Evolutionary conservation across 2,888 invertebrate genomes (phyloP).

Genomic region (Theodoxus fluviatilis): DNA sequence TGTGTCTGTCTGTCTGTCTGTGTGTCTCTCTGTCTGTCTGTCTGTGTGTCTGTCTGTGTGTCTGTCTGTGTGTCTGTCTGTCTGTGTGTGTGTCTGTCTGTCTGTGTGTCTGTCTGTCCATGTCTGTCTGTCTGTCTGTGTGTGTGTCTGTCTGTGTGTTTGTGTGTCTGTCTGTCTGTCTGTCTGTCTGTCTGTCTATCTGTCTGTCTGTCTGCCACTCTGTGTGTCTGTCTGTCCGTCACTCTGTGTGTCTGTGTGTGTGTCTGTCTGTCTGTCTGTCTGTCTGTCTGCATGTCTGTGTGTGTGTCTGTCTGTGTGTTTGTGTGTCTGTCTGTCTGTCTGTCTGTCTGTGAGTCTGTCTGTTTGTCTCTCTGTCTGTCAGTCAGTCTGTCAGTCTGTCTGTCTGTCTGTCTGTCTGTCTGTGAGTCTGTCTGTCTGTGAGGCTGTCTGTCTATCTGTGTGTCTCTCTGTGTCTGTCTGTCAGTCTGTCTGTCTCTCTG

Average conservation of each 20-base stretch:
- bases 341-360: conserved; percentile 13
- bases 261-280: background rate
- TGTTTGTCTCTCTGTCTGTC: background rate
- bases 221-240: background rate
- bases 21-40: background rate
- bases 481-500: conserved; percentile 9
- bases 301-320: conserved; percentile 20
- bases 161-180: conserved; percentile 21
- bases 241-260: background rate
- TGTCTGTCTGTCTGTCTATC: background rate
- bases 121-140: background rate
- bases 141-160: conserved; percentile 1
- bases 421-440: background rate
- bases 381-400: background rate
- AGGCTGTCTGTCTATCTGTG: background rate
- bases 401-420: background rate
- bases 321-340: background rate
- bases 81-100: conserved; percentile 17
- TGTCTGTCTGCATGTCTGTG: conserved; percentile 5
- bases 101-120: background rate
- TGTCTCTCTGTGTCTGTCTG: conserved; percentile 13
- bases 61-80: background rate
- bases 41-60: conserved; percentile 4
- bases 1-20: conserved; percentile 6
- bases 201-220: conserved; percentile 2